phyloP scores from a whole-genome alignment of 2,113 vertebrate genomes.

The Platycercus adscitus region DNA sequence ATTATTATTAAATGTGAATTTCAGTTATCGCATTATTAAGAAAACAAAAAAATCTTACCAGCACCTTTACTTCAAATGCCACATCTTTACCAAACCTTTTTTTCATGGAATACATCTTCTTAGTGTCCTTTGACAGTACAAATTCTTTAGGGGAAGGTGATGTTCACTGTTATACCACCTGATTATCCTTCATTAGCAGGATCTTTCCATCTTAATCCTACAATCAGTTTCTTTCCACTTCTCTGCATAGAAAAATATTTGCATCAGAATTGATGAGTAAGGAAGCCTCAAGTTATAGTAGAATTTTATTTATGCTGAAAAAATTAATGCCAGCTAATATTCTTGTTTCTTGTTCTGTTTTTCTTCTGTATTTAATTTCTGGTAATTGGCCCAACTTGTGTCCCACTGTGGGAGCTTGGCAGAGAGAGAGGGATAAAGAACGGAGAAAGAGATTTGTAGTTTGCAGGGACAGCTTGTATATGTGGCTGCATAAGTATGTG shows the following conservation, averaged over 20 bases:
- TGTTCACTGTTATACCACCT: background rate
- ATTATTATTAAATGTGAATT: background rate
- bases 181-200: background rate
- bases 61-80: background rate
- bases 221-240: background rate
- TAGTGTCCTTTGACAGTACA: background rate
- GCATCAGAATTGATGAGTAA: constrained; percentile 32
- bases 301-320: constrained; percentile 32
- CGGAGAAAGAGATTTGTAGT: constrained; percentile 42
- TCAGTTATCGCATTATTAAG: background rate
- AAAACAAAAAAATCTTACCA: background rate
- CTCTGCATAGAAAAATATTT: background rate
- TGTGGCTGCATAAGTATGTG: constrained; percentile 18
- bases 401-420: constrained; percentile 50
- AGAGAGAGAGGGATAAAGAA: constrained; percentile 15
- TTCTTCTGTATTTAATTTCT: constrained; percentile 27
- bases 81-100: background rate
- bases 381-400: constrained; percentile 43
- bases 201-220: background rate
- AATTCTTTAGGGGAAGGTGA: background rate
- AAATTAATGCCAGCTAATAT: constrained; percentile 44
- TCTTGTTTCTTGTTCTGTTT: constrained; percentile 30
- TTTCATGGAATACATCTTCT: background rate
- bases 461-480: constrained; percentile 50
- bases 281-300: background rate